Conservation (phyloP, 2,797 vertebrate species). For the Macrochelys suwanniensis region DNA sequence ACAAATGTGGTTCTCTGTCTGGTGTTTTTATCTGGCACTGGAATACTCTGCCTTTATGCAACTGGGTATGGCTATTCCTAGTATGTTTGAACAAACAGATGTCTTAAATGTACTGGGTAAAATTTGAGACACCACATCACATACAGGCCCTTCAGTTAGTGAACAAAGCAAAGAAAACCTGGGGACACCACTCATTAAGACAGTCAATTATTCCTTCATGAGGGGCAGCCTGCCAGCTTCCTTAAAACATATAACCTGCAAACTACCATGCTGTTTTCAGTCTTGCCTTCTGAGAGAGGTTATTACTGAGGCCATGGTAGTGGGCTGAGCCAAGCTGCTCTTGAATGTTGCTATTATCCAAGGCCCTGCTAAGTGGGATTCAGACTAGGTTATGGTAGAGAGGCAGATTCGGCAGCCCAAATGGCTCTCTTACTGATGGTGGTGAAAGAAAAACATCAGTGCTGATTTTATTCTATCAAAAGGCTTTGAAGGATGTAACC, state of each 20-base stretch:
- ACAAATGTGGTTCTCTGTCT: neutral
- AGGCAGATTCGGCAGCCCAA: rapidly evolving
- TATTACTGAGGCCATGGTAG: neutral
- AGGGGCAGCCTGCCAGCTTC: neutral
- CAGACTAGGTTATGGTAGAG: rapidly evolving
- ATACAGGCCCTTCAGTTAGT: neutral
- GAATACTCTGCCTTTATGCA: neutral
- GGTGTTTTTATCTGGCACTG: neutral
- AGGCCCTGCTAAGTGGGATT: rapidly evolving
- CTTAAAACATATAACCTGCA: neutral
- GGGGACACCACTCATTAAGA: neutral
- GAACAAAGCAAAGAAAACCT: neutral
- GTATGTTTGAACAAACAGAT: neutral
- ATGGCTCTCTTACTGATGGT: rapidly evolving
- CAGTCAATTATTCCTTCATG: neutral
- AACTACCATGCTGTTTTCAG: neutral
- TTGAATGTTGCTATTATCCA: neutral
- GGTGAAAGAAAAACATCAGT: neutral
- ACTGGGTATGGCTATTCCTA: neutral
- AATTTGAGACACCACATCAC: rapidly evolving
- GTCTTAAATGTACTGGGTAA: too few species aligned
- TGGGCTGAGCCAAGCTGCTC: rapidly evolving
- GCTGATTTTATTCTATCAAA: neutral
- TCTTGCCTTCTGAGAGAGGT: neutral
- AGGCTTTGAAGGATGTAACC: neutral